A percentile compares a stretch with the other conserved stretches of the same genome.
Conservation (phyloP, 1,140 invertebrate genomes). For the Dendroctonus ponderosae region DNA sequence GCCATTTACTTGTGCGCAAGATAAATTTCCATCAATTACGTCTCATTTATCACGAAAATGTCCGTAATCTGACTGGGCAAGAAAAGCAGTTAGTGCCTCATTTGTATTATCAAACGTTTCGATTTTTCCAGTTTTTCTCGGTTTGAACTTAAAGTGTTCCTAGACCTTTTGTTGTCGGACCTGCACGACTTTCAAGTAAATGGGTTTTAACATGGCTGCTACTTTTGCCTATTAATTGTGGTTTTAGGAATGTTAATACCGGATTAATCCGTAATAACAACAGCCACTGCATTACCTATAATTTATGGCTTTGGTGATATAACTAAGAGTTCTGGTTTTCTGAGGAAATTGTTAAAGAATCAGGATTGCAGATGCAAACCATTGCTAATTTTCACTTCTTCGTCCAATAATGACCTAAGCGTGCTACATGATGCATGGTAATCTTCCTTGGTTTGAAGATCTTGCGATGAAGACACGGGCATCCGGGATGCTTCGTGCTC, state of each 20-base stretch:
- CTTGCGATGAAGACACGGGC: slow-evolving; percentile 10
- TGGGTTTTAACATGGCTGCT: too few relatives aligned
- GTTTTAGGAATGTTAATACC: too few relatives aligned
- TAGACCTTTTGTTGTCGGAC: too few relatives aligned
- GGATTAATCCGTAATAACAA: too few relatives aligned
- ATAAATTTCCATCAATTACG: slow-evolving; percentile 2
- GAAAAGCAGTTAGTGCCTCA: background rate
- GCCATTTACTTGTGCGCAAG: background rate
- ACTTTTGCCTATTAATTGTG: too few relatives aligned
- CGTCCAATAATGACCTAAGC: slow-evolving; percentile 21
- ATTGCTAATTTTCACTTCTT: slow-evolving; percentile 15
- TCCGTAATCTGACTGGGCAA: background rate
- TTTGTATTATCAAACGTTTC: background rate
- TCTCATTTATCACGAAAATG: slow-evolving; percentile 6
- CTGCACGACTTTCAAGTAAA: too few relatives aligned
- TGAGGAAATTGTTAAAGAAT: background rate
- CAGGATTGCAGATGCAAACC: slow-evolving; percentile 10
- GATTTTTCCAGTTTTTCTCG: too few relatives aligned
- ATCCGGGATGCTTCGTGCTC: slow-evolving; percentile 25
- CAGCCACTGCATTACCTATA: too few relatives aligned
- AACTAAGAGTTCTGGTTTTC: too few relatives aligned
- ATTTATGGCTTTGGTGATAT: too few relatives aligned
- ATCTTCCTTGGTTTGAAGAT: slow-evolving; percentile 23
- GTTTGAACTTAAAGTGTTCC: too few relatives aligned
- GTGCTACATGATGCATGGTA: slow-evolving; percentile 28